Base-by-base conservation (phyloP, 1,140 invertebrate species). In the Zaprionus ghesquierei region DNA sequence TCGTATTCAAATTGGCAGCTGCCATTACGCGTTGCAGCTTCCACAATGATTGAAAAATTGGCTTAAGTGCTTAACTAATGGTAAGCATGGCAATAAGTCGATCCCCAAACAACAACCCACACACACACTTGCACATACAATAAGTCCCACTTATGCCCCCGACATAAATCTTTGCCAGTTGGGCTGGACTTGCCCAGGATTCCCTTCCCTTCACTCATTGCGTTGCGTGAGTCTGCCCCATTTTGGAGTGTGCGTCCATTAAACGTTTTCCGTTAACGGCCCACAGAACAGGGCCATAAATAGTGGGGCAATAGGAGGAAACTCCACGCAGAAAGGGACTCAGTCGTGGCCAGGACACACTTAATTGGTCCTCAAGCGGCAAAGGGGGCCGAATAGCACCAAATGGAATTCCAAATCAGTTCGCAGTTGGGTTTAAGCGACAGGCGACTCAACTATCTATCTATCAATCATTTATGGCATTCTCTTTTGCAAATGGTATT, bases 81-180 rank as follows among this genome's bases (percentile, higher is more conserved):
- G n/a, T 81, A 71, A 76, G 69, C 79, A 76, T 53, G 72, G 72
- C 84, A 69, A 77, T 77, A 89, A 89, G 75, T 77, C 46, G 55
- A 64, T 49, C 51, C 49, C 27, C 53, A 71, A 69, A 75, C 65
- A 54, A 23, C n/a, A n/a, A n/a, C 18, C 15, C 27, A 41, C 41
- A n/a, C n/a, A n/a, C n/a, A n/a, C 56, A 56, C 25, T 8, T n/a
- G 15, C 25, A 55, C 5, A 38, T n/a, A 59, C 1, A 23, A 12
- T 22, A n/a, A 58, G 53, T 22, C 41, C 9, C 23, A 20, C 3
- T 41, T 15, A n/a, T 51, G 33, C 58, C 10, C 38, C 25, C 35
- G 68, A 54, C 63, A 72, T 72, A 72, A 72, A 65, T 73, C 63
- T 60, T 29, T 44, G 55, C 54, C 25, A 71, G 6, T 65, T 53